phyloP scores from a whole-genome alignment of 2,797 vertebrate species.

The Darevskia nairensis region DNA sequence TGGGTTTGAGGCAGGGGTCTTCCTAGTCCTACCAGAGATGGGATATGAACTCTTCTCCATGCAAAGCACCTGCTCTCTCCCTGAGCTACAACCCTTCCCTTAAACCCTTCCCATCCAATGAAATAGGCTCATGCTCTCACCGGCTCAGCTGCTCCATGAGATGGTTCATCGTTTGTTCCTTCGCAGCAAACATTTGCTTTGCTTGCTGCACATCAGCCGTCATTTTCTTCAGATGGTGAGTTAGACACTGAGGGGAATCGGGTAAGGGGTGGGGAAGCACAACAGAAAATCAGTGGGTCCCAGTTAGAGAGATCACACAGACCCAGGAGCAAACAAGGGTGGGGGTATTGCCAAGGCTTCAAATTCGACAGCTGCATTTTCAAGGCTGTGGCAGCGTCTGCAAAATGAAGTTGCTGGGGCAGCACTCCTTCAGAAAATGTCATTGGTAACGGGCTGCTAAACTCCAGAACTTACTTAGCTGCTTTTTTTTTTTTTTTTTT shows the following conservation, averaged over 20 bases:
- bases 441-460: background rate
- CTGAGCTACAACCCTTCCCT: background rate
- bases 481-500: background rate
- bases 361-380: background rate
- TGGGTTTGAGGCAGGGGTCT: background rate
- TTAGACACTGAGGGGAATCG: constrained; percentile 47
- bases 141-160: constrained; percentile 24
- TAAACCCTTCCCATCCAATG: background rate
- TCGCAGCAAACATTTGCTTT: constrained; percentile 52
- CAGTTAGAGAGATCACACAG: background rate
- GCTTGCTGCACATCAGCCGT: constrained; percentile 38
- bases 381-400: background rate
- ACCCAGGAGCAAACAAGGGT: background rate
- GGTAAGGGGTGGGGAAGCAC: background rate
- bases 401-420: background rate
- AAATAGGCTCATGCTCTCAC: background rate
- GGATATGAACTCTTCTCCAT: background rate
- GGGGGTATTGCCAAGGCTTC: background rate
- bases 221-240: background rate
- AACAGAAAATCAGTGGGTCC: background rate
- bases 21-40: background rate
- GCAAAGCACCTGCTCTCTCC: background rate
- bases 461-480: background rate
- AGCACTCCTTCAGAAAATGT: background rate
- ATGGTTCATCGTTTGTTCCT: constrained; percentile 35